Evolutionary conservation across 2,888 invertebrate genomes (phyloP).

Genomic region (Mythimna impura): DNA sequence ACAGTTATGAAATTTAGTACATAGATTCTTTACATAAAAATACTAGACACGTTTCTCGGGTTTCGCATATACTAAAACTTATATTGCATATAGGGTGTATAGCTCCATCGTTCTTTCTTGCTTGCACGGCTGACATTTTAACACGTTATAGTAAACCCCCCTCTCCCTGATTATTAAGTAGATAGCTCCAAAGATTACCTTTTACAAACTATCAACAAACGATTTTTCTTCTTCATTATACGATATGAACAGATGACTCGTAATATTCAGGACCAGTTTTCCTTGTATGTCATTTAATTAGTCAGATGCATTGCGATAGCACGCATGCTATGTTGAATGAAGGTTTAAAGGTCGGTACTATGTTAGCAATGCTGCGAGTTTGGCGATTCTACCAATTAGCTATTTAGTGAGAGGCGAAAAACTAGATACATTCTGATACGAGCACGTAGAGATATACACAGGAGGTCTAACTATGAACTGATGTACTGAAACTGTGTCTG

Average conservation of each 20-base stretch:
- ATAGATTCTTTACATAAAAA: too few relatives aligned
- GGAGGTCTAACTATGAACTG: not conserved
- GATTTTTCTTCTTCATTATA: not conserved
- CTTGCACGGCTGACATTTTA: too few relatives aligned
- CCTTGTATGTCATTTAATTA: slow-evolving; percentile 53
- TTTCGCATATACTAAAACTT: too few relatives aligned
- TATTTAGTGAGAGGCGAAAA: slow-evolving; percentile 16
- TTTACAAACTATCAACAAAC: not conserved
- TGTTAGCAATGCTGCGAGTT: slow-evolving; percentile 16
- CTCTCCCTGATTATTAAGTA: too few relatives aligned
- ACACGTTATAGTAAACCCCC: too few relatives aligned
- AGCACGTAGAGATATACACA: too few relatives aligned
- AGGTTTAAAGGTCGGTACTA: slow-evolving; percentile 34
- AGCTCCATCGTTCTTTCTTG: too few relatives aligned
- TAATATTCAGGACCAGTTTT: slow-evolving; percentile 37
- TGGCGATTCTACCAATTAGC: slow-evolving; percentile 21
- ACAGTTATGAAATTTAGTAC: too few relatives aligned
- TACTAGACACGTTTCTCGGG: too few relatives aligned
- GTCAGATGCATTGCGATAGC: slow-evolving; percentile 38
- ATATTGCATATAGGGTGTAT: too few relatives aligned
- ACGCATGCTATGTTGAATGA: slow-evolving; percentile 30
- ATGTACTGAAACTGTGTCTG: not conserved
- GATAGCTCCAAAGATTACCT: not conserved
- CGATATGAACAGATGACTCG: slow-evolving; percentile 37
- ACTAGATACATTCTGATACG: slow-evolving; percentile 27